Conservation (phyloP, 2,113 vertebrate species). For the Oenanthe oenanthe region DNA sequence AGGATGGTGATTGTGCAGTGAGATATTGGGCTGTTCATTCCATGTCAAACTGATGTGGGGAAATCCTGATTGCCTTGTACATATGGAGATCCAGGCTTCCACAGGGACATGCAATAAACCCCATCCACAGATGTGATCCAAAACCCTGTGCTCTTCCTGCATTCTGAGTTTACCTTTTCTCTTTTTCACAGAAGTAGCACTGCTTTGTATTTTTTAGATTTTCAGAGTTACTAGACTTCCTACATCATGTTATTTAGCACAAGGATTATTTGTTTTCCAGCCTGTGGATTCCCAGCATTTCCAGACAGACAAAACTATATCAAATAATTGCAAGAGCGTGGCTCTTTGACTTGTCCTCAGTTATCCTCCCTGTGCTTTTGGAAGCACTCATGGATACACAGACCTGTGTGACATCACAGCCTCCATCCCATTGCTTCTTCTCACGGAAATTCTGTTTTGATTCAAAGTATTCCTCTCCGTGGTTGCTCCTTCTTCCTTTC, state of each 20-base stretch:
- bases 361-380: not conserved
- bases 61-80: not conserved
- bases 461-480: not conserved
- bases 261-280: not conserved
- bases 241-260: not conserved
- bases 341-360: not conserved
- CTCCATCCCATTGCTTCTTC: not conserved
- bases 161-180: not conserved
- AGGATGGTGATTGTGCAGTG: not conserved
- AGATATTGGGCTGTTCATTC: not conserved
- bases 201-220: not conserved
- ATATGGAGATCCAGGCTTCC: not conserved
- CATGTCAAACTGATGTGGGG: accelerated
- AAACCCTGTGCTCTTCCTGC: accelerated
- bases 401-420: accelerated
- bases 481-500: not conserved
- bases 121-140: not conserved
- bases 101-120: not conserved
- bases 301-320: not conserved
- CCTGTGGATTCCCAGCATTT: not conserved
- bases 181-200: not conserved
- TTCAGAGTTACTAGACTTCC: not conserved
- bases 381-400: not conserved
- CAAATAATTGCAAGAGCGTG: not conserved
- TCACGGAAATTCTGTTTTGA: not conserved